Conservation (phyloP, 1,140 invertebrate species). For the Drosophila willistoni region DNA sequence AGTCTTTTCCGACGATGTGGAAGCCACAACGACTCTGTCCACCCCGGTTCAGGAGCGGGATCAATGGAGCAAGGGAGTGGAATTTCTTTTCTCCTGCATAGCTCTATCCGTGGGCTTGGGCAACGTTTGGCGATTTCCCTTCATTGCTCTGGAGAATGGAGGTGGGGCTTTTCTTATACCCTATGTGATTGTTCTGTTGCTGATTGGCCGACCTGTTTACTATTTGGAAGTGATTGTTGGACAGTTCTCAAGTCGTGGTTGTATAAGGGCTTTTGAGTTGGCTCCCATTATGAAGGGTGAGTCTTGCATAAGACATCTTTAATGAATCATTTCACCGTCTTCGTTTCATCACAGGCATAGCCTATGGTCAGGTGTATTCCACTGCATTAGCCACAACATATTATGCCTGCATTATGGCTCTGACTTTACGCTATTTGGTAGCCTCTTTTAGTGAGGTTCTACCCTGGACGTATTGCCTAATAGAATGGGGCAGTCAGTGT, state of each 20-base stretch:
- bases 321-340: no score
- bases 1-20: conserved; percentile 16
- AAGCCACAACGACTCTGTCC: not conserved
- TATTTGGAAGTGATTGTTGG: conserved; percentile 91
- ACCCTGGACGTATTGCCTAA: conserved; percentile 88
- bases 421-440: conserved; percentile 88
- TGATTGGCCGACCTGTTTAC: conserved; percentile 92
- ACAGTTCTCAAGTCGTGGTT: conserved; percentile 88
- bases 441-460: conserved; percentile 86
- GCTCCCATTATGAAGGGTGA: conserved; percentile 85
- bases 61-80: conserved; percentile 89
- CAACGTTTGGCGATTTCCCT: conserved; percentile 93
- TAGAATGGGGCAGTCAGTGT: conserved; percentile 85
- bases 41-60: conserved; percentile 21
- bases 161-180: conserved; percentile 91
- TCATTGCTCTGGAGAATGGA: conserved; percentile 90
- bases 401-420: conserved; percentile 89
- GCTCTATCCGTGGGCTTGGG: conserved; percentile 93
- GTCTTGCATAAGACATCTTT: not conserved
- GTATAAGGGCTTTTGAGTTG: conserved; percentile 85
- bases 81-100: conserved; percentile 93
- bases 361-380: conserved; percentile 89
- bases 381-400: conserved; percentile 90
- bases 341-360: conserved; percentile 84
- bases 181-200: conserved; percentile 89